A percentile compares a stretch with the other conserved stretches of the same genome.
Conservation (phyloP, 2,888 invertebrate genomes). For the Marronus borbonicus region DNA sequence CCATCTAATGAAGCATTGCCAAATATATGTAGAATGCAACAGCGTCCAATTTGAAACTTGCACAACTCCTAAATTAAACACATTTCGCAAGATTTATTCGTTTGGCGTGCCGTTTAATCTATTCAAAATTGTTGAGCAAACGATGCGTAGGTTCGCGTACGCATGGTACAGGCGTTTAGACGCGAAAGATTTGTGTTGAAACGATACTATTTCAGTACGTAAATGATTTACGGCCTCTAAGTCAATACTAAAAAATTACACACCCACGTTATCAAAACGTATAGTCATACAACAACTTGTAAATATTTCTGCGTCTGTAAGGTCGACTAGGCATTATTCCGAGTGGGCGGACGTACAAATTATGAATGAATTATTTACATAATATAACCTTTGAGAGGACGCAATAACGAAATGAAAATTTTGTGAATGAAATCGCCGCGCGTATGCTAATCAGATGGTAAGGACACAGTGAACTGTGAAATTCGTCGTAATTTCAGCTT, state of each 20-base stretch:
- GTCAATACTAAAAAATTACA: constrained; percentile 30
- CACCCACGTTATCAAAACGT: constrained; percentile 36
- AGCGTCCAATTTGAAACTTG: constrained; percentile 10
- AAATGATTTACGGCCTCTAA: constrained; percentile 27
- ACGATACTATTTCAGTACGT: constrained; percentile 25
- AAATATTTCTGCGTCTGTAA: constrained; percentile 32
- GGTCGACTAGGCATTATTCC: constrained; percentile 38
- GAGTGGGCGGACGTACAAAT: constrained; percentile 40
- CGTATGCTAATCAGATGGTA: constrained; percentile 26
- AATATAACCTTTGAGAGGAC: constrained; percentile 40
- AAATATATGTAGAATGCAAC: constrained; percentile 10
- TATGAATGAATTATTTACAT: constrained; percentile 47
- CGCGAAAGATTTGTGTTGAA: constrained; percentile 32
- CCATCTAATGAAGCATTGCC: background rate
- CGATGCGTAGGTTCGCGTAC: constrained; percentile 53
- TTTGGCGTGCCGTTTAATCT: constrained; percentile 4
- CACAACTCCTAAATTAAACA: constrained; percentile 18
- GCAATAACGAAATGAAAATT: constrained; percentile 38
- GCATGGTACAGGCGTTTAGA: background rate
- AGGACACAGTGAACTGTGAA: constrained; percentile 19
- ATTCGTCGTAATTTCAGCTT: constrained; percentile 2
- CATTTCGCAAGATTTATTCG: constrained; percentile 38
- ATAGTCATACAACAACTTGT: constrained; percentile 7
- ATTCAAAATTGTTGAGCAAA: constrained; percentile 54
- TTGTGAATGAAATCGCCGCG: constrained; percentile 39